Evolutionary conservation across 2,888 invertebrate genomes (phyloP).

Genomic region (Athrips mouffetella): DNA sequence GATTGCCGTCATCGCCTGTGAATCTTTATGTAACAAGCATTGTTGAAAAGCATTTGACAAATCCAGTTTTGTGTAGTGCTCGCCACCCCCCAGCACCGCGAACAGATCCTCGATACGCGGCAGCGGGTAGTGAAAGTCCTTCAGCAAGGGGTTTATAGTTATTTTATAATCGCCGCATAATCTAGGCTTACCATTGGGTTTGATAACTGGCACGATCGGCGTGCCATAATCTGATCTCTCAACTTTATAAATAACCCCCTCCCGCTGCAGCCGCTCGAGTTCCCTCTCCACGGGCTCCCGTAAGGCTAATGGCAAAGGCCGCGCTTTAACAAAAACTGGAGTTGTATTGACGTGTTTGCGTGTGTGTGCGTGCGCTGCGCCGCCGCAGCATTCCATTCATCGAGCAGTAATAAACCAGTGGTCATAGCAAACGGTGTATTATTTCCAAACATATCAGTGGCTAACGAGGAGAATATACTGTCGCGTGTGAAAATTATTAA

Average conservation of each 20-base stretch:
- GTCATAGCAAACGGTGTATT: no score
- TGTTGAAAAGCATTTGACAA: background rate
- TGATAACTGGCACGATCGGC: slow-evolving; percentile 27
- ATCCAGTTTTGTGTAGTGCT: slow-evolving; percentile 25
- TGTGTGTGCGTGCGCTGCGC: no score
- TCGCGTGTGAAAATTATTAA: no score
- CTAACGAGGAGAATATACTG: no score
- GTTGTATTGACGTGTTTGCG: no score
- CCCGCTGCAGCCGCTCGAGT: slow-evolving; percentile 27
- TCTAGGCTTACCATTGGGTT: slow-evolving; percentile 22
- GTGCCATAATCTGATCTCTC: slow-evolving; percentile 30
- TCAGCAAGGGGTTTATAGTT: slow-evolving; percentile 26
- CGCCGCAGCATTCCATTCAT: no score
- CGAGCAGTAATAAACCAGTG: no score
- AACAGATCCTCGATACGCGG: slow-evolving; percentile 25
- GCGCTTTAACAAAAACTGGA: slow-evolving; percentile 19
- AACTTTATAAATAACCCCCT: slow-evolving; percentile 27
- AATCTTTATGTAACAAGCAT: background rate
- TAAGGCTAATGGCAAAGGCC: slow-evolving; percentile 27
- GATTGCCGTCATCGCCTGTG: background rate
- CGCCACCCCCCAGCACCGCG: slow-evolving; percentile 22
- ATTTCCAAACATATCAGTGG: no score
- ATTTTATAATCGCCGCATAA: slow-evolving; percentile 31
- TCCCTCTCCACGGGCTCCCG: slow-evolving; percentile 27
- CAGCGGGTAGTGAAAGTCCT: no score